Conservation (phyloP, 2,113 vertebrate species). For the Spea bombifrons region DNA sequence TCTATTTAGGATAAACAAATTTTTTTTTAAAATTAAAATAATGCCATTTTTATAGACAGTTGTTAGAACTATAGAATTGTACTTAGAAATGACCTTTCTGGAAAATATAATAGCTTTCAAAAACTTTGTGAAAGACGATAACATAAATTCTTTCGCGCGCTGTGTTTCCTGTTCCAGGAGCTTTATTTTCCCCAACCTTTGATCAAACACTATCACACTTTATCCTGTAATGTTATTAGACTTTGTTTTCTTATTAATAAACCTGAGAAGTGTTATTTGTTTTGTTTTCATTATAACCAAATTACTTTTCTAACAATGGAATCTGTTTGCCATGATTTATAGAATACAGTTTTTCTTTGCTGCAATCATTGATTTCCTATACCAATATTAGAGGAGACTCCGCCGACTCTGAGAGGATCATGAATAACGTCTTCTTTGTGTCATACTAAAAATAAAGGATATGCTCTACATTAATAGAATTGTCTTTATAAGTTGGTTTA, state of each 20-base stretch:
- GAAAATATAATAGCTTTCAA: background rate
- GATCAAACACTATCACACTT: background rate
- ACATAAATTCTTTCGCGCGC: background rate
- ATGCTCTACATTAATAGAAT: background rate
- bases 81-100: background rate
- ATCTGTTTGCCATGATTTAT: slow-evolving; percentile 54
- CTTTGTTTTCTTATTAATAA: slow-evolving; percentile 51
- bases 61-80: no score
- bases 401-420: slow-evolving; percentile 45
- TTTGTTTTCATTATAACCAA: slow-evolving; percentile 51
- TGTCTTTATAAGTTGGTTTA: background rate
- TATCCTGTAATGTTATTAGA: slow-evolving; percentile 32
- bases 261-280: slow-evolving; percentile 39
- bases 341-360: slow-evolving; percentile 47
- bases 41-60: background rate
- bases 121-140: background rate
- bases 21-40: background rate
- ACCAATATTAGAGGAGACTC: slow-evolving; percentile 52
- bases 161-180: background rate
- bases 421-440: slow-evolving; percentile 54
- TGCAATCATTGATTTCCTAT: slow-evolving; percentile 57
- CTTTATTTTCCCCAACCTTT: slow-evolving; percentile 33
- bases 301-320: slow-evolving; percentile 54
- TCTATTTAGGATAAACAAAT: no score
- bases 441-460: slow-evolving; percentile 28